These are phyloP conservation scores for Amitus sp. DNA, from an alignment of 2,888 invertebrate genomes.

Conservation along the genomic window DNA sequence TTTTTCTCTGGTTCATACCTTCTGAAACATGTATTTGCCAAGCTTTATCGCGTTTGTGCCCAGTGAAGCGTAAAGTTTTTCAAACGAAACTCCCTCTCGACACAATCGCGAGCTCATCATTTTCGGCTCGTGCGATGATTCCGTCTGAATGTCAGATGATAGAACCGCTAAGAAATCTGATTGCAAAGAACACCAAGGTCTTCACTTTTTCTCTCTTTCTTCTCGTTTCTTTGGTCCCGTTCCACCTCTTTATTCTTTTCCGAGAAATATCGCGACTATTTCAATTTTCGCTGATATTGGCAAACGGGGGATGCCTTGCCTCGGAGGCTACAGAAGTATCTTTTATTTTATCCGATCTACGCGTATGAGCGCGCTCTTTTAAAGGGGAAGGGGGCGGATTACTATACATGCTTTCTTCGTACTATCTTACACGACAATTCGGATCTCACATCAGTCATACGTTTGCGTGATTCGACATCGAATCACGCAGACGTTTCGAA, in stretches of 20 bases:
- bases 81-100: not conserved
- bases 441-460: conserved; percentile 18
- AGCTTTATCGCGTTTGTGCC: not conserved
- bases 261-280: conserved; percentile 56
- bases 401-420: conserved; percentile 12
- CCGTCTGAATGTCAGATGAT: conserved; percentile 21
- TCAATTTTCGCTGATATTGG: conserved; percentile 61
- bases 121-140: not conserved
- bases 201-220: conserved; percentile 43
- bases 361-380: conserved; percentile 24
- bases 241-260: conserved; percentile 21
- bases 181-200: conserved; percentile 56
- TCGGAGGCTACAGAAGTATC: conserved; percentile 46
- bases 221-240: conserved; percentile 24
- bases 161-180: conserved; percentile 54
- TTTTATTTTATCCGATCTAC: conserved; percentile 51
- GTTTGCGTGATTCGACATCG: conserved; percentile 13
- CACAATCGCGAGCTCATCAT: not conserved
- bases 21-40: not conserved
- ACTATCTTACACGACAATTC: conserved; percentile 20
- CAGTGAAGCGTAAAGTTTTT: not conserved
- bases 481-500: no score
- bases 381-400: no score
- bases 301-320: conserved; percentile 50
- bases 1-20: no score